Conservation (phyloP, 2,888 invertebrate species). For the Drosophila anceps region DNA sequence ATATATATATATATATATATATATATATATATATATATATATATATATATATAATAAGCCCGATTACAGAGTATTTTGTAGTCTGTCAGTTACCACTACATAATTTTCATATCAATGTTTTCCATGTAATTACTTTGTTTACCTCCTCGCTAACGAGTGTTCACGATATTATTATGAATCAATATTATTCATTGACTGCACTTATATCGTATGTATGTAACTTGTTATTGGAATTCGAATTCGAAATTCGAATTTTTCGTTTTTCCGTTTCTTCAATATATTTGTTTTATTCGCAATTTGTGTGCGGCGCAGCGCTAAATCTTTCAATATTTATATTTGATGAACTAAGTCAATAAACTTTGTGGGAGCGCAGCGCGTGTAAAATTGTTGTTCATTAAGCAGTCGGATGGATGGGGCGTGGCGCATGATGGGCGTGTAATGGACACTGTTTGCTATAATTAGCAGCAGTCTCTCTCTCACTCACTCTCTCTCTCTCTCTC, state of each 20-base stretch:
- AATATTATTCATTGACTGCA: constrained; percentile 37
- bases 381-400: constrained; percentile 31
- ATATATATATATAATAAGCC: neutral
- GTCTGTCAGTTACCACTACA: neutral
- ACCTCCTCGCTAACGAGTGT: constrained; percentile 6
- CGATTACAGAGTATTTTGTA: neutral
- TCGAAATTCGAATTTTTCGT: constrained; percentile 2
- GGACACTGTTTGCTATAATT: constrained; percentile 65
- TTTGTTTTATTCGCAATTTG: constrained; percentile 16
- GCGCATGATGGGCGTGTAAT: constrained; percentile 55
- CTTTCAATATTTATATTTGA: constrained; percentile 23
- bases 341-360: constrained; percentile 57
- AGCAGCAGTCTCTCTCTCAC: constrained; percentile 28
- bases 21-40: neutral
- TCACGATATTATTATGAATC: constrained; percentile 45
- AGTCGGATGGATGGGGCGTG: constrained; percentile 37
- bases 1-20: neutral
- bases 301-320: constrained; percentile 2
- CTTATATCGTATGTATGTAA: neutral
- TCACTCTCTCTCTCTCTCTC: neutral
- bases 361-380: constrained; percentile 20
- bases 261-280: neutral
- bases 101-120: constrained; percentile 1
- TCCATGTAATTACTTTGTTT: constrained; percentile 29
- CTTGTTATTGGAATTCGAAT: constrained; percentile 13